phyloP scores from a whole-genome alignment of 2,797 vertebrate species.

The Cuculus canorus region DNA sequence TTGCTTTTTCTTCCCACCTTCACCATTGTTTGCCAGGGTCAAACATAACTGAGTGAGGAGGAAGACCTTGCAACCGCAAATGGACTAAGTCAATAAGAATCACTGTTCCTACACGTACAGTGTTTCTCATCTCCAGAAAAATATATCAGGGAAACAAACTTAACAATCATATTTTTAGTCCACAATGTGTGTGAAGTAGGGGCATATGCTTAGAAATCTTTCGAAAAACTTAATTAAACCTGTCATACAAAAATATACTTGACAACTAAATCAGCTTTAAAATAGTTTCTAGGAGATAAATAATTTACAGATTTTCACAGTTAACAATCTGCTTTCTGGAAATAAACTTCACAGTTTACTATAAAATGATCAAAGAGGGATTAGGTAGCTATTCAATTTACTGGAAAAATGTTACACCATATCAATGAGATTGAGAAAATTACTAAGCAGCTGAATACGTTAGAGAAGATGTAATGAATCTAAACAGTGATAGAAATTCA shows the following conservation, averaged over 20 bases:
- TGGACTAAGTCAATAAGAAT: background rate
- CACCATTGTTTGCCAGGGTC: conserved; percentile 3
- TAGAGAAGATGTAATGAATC: conserved; percentile 44
- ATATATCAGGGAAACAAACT: background rate
- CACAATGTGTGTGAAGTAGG: background rate
- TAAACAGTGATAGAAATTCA: conserved; percentile 65
- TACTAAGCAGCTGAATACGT: conserved; percentile 30
- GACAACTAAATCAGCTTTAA: conserved; percentile 64
- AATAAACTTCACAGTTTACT: conserved; percentile 72
- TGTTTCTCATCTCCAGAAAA: background rate
- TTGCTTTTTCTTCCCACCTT: background rate
- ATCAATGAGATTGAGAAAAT: conserved; percentile 58
- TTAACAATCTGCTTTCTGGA: conserved; percentile 68
- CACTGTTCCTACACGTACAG: background rate
- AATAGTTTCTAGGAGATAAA: conserved; percentile 67
- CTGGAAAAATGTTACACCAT: conserved; percentile 58
- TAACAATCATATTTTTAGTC: background rate
- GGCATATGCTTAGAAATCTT: background rate
- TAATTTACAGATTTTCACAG: conserved; percentile 67
- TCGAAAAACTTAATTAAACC: conserved; percentile 54
- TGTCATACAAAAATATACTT: conserved; percentile 38
- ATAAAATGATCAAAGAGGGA: conserved; percentile 72
- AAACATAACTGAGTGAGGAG: background rate
- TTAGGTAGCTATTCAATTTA: conserved; percentile 73
- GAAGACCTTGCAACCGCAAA: background rate